A percentile compares a stretch with the other conserved stretches of the same genome.
Conservation (phyloP, 30 jellyfish, hydroid and myxozoan genomes). For the Mastigias papua region DNA sequence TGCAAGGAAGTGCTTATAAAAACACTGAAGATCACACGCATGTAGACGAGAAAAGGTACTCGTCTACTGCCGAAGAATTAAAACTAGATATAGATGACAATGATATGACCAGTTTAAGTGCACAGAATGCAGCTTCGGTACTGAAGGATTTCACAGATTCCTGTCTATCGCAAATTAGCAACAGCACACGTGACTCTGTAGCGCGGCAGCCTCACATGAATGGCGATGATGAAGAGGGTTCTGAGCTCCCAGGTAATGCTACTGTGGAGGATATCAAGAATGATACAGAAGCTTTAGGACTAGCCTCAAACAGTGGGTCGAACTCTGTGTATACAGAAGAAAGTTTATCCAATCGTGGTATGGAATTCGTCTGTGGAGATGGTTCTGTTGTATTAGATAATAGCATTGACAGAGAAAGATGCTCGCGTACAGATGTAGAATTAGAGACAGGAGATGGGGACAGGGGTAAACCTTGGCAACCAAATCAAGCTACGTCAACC, state of each 20-base stretch:
- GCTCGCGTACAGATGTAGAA: not conserved
- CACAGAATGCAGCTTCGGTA: not conserved
- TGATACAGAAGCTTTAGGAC: not conserved
- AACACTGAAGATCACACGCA: no score
- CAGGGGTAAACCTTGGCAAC: slow-evolving; percentile 19
- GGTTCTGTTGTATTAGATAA: slow-evolving; percentile 43
- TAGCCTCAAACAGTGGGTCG: not conserved
- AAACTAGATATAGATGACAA: not conserved
- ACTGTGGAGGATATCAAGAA: slow-evolving; percentile 8
- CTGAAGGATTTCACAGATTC: not conserved
- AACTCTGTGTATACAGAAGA: not conserved
- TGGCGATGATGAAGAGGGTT: not conserved
- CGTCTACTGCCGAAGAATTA: not conserved
- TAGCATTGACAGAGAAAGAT: not conserved
- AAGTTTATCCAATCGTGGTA: slow-evolving; percentile 18
- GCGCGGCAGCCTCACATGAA: not conserved
- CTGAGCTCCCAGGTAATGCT: not conserved
- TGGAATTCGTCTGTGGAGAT: slow-evolving; percentile 34
- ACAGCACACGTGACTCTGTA: not conserved
- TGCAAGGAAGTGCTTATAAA: no score
- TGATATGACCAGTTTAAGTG: not conserved
- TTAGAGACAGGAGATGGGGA: not conserved
- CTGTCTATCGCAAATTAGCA: not conserved
- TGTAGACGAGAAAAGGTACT: not conserved
- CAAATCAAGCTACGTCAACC: slow-evolving; percentile 46